Base-by-base conservation (phyloP, 2,113 vertebrate genomes). In the Lampris incognitus region DNA sequence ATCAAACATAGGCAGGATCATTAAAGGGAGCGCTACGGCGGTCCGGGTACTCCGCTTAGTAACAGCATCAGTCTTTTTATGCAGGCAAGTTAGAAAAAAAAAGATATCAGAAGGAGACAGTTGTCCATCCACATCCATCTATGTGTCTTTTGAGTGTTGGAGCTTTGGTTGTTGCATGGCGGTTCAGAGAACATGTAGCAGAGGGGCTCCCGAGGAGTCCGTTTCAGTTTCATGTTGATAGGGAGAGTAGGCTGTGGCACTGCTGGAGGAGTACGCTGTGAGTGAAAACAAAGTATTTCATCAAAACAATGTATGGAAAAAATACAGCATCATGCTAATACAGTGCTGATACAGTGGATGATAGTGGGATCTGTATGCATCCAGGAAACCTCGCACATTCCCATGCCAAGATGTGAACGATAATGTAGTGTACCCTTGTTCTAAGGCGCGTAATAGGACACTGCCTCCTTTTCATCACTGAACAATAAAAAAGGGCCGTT, bases 131-230 rank as follows among this genome's bases (percentile, higher is more conserved):
- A 36, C 6, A 36, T 0, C 38, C 8, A 49, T 66, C 46, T 48
- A 51, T 64, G 55, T 76, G 64, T 44, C 13, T 40, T 42, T 38
- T 59, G 36, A 70, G 38, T 4, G 41, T 6, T 13, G 49, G 9
- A 2, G 41, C 11, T 8, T 68, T 44, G 39, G 48, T 42, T 24
- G 10, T 5, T 1, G 37, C 6, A 9, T 54, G 36, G 36, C 24
- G 5, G 66, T 63, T 81, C 82, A 92, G 74, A 90, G 74, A 55
- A 52, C 80, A 60, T 94, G 92, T n/a, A 99, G 94, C 85, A 99
- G 93, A 10, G 97, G 97, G 5, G 95, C 95, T 9, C 97, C 98
- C 0, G 97, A 99, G 0, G 95, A 98, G 86, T 99, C 94, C 4
- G 94, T 96, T 86, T 96, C 96, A 0, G 95, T 96, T 87, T 96